Evolutionary conservation across 2,888 invertebrate genomes (phyloP).

Genomic region (Proisotoma minuta): DNA sequence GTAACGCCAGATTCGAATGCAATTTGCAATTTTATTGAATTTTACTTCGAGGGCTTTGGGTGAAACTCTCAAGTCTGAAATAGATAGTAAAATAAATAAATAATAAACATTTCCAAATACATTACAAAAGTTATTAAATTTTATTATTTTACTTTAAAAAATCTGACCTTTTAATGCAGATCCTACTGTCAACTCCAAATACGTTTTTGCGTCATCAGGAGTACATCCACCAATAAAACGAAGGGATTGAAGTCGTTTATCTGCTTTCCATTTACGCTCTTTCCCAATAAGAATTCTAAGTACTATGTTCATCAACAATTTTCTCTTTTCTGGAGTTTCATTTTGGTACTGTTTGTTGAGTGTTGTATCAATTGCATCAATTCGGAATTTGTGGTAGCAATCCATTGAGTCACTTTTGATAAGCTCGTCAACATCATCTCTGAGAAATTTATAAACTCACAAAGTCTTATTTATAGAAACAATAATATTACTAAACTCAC

Average conservation of each 20-base stretch:
- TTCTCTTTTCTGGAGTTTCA: constrained; percentile 27
- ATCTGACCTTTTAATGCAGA: constrained; percentile 20
- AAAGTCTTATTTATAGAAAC: background rate
- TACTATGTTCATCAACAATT: constrained; percentile 32
- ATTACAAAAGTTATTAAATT: background rate
- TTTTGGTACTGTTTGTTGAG: constrained; percentile 35
- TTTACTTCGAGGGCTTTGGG: constrained; percentile 37
- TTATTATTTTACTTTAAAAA: constrained; percentile 8
- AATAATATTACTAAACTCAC: constrained; percentile 18
- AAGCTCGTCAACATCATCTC: constrained; percentile 37
- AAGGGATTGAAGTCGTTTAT: constrained; percentile 29
- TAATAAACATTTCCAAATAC: background rate
- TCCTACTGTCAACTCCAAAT: constrained; percentile 28
- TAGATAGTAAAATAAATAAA: background rate
- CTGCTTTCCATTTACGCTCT: constrained; percentile 35
- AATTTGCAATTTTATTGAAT: constrained; percentile 36
- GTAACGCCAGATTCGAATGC: constrained; percentile 34
- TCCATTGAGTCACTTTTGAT: constrained; percentile 36
- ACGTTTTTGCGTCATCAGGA: constrained; percentile 31
- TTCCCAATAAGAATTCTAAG: constrained; percentile 38
- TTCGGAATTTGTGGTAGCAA: constrained; percentile 29
- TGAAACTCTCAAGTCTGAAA: constrained; percentile 12
- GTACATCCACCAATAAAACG: constrained; percentile 39
- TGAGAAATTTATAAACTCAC: constrained; percentile 5
- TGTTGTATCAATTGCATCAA: constrained; percentile 35